phyloP scores from a whole-genome alignment of 2,888 invertebrate species.

The Oscheius sp. region DNA sequence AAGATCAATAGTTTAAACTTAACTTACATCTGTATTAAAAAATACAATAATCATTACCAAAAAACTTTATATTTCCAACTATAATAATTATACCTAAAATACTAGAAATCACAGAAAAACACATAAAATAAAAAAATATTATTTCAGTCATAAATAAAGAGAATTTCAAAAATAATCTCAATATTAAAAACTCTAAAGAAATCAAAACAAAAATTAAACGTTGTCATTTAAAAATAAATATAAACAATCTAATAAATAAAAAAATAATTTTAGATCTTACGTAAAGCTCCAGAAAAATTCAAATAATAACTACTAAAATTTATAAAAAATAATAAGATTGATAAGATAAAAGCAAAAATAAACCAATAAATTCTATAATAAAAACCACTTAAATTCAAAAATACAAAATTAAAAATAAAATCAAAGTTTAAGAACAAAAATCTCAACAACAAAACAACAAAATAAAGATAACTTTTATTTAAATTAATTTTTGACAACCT shows the following conservation, averaged over 20 bases:
- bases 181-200: slow-evolving; percentile 62
- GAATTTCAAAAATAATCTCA: slow-evolving; percentile 56
- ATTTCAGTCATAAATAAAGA: slow-evolving; percentile 44
- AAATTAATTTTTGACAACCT: slow-evolving; percentile 58
- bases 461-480: slow-evolving; percentile 44
- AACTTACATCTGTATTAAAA: slow-evolving; percentile 65
- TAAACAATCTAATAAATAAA: slow-evolving; percentile 64
- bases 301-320: slow-evolving; percentile 62
- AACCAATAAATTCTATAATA: slow-evolving; percentile 66
- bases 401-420: slow-evolving; percentile 28
- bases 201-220: slow-evolving; percentile 65
- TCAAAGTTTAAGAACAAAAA: slow-evolving; percentile 43
- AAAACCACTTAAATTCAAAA: slow-evolving; percentile 74
- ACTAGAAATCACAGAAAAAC: slow-evolving; percentile 63
- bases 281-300: slow-evolving; percentile 61
- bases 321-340: slow-evolving; percentile 75
- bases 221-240: slow-evolving; percentile 60
- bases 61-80: slow-evolving; percentile 59
- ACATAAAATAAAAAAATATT: slow-evolving; percentile 63
- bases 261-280: slow-evolving; percentile 62
- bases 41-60: slow-evolving; percentile 61
- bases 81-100: slow-evolving; percentile 62
- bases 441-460: slow-evolving; percentile 42
- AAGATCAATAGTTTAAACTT: slow-evolving; percentile 68
- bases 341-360: slow-evolving; percentile 51